These are phyloP conservation scores for Notarius quadriscutis DNA, from an alignment of 2,113 vertebrate genomes.

Conservation along the genomic window DNA sequence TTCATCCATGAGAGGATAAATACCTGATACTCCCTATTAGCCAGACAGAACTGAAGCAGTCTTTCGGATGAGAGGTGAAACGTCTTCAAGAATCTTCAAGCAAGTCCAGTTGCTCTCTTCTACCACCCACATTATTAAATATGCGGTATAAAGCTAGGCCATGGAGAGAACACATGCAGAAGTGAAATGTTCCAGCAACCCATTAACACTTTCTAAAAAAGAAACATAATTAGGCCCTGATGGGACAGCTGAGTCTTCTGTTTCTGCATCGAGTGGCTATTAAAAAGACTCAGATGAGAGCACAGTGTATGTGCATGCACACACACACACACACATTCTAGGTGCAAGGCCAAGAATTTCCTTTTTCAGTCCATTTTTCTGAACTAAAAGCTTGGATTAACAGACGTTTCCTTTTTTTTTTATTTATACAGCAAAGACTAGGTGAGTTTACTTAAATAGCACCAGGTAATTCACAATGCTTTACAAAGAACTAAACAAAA, in stretches of 20 bases:
- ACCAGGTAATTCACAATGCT: not conserved
- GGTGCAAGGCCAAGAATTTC: not conserved
- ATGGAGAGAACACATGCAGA: not conserved
- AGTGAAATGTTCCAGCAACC: constrained; percentile 19
- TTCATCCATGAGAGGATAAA: too few relatives aligned
- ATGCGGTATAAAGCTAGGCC: constrained; percentile 6
- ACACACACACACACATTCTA: not conserved
- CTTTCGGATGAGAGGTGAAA: too few relatives aligned
- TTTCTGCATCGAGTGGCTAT: constrained; percentile 11
- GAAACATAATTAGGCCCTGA: constrained; percentile 16
- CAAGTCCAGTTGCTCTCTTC: too few relatives aligned
- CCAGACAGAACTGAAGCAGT: too few relatives aligned
- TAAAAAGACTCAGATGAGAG: constrained; percentile 1
- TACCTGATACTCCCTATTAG: too few relatives aligned
- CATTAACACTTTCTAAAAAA: constrained; percentile 32
- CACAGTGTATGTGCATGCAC: not conserved
- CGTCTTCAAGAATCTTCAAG: too few relatives aligned
- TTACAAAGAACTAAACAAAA: not conserved
- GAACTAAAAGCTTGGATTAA: constrained; percentile 6
- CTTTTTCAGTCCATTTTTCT: not conserved
- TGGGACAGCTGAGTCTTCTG: constrained; percentile 9
- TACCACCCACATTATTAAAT: constrained; percentile 2
- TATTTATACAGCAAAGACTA: not conserved
- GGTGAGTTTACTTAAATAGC: not conserved
- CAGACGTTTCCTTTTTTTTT: not conserved